Evolutionary conservation across 2,113 vertebrate species (phyloP).

Genomic region (Benitochromis conjunctus): DNA sequence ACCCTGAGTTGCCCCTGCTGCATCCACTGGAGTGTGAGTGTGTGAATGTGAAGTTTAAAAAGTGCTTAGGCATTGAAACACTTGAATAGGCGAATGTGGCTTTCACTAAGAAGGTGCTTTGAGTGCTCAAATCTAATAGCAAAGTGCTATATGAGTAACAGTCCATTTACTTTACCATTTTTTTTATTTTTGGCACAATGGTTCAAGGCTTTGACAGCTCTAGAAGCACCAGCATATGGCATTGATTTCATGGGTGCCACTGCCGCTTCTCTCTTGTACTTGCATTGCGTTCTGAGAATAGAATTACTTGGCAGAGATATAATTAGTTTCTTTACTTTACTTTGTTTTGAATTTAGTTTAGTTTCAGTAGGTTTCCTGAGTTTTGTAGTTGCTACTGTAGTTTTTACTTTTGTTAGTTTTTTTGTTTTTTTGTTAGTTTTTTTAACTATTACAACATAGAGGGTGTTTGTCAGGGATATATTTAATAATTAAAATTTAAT

Average conservation of each 20-base stretch:
- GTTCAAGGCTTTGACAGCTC: background rate
- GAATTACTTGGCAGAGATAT: background rate
- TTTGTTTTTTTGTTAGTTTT: background rate
- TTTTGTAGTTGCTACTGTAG: background rate
- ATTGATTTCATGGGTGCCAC: background rate
- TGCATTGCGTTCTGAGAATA: background rate
- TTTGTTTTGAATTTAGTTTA: background rate
- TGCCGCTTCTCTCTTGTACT: background rate
- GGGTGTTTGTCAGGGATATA: background rate
- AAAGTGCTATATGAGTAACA: rapidly evolving
- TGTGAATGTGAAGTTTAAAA: background rate
- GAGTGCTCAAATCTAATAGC: background rate
- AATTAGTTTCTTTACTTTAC: background rate
- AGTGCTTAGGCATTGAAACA: background rate
- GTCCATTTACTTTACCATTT: background rate
- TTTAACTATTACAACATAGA: background rate
- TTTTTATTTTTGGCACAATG: background rate
- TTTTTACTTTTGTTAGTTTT: background rate
- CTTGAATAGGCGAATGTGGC: background rate
- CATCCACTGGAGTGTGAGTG: background rate
- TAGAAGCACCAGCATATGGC: rapidly evolving
- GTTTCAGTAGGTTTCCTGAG: background rate
- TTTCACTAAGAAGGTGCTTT: background rate
- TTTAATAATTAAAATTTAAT: background rate
- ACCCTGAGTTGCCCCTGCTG: background rate